Conservation (phyloP, 2,888 invertebrate genomes). For the Neoaliturus tenellus region DNA sequence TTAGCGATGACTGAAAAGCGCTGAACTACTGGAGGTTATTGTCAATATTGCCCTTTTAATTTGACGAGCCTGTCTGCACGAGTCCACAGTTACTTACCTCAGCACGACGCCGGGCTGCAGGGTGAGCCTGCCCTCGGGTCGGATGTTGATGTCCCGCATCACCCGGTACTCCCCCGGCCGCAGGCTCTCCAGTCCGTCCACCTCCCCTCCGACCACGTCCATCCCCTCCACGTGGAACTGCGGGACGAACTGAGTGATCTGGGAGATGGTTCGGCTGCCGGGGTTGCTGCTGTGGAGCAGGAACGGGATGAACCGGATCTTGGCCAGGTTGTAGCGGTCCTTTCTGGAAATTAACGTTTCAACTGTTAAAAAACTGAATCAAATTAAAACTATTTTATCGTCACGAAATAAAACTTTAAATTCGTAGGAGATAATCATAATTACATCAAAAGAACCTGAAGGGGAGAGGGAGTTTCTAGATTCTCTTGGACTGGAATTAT, state of each 20-base stretch:
- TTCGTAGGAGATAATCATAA: too few species aligned
- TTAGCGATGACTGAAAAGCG: too few species aligned
- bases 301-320: slow-evolving; percentile 93
- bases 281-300: slow-evolving; percentile 93
- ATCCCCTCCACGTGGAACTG: slow-evolving; percentile 83
- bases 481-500: too few species aligned
- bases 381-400: too few species aligned
- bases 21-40: too few species aligned
- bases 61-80: too few species aligned
- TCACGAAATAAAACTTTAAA: too few species aligned
- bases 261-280: slow-evolving; percentile 88
- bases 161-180: slow-evolving; percentile 93
- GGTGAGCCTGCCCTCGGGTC: slow-evolving; percentile 94
- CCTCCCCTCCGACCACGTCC: slow-evolving; percentile 91
- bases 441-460: too few species aligned
- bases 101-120: slow-evolving; percentile 93
- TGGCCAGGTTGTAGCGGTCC: slow-evolving; percentile 96
- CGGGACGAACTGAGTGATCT: slow-evolving; percentile 86
- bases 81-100: too few species aligned
- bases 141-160: slow-evolving; percentile 91
- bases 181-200: slow-evolving; percentile 91
- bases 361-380: too few species aligned
- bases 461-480: too few species aligned
- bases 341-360: slow-evolving; percentile 75
- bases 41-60: too few species aligned